These are phyloP conservation scores for Eira barbara DNA, from an alignment of 2,113 vertebrate species.

Conservation along the genomic window DNA sequence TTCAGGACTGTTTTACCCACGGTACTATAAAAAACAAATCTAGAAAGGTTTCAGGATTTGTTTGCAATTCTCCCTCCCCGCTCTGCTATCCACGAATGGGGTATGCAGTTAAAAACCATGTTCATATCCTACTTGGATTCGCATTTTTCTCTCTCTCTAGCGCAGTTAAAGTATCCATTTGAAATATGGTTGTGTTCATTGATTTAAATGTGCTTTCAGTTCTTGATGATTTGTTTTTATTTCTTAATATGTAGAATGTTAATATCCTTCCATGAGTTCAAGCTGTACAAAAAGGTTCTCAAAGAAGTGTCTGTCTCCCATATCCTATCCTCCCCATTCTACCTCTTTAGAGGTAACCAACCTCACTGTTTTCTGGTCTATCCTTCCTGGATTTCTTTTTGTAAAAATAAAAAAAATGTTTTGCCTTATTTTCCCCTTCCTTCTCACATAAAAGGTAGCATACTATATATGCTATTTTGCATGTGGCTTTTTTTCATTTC, in stretches of 20 bases:
- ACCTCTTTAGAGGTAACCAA: background rate
- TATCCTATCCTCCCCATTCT: accelerated
- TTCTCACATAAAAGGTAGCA: background rate
- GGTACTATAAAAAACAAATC: background rate
- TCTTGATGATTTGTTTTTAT: background rate
- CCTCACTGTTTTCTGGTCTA: background rate
- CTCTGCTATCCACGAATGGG: background rate
- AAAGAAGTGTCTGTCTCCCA: too few species aligned
- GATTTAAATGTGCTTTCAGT: background rate
- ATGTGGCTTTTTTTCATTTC: background rate
- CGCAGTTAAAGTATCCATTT: background rate
- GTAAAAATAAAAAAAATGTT: background rate
- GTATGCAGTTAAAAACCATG: background rate
- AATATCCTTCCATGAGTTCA: background rate
- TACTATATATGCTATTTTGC: background rate
- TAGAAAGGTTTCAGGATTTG: background rate
- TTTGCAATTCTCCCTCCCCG: background rate
- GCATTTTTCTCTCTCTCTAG: background rate
- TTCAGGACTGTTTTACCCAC: background rate
- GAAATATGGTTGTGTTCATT: background rate
- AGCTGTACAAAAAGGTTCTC: background rate
- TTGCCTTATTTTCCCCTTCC: background rate
- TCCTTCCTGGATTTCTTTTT: background rate
- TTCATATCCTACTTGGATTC: background rate
- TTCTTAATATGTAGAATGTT: background rate